Base-by-base conservation (phyloP, 2,113 vertebrate species). In the Cyanoramphus novaezelandiae region DNA sequence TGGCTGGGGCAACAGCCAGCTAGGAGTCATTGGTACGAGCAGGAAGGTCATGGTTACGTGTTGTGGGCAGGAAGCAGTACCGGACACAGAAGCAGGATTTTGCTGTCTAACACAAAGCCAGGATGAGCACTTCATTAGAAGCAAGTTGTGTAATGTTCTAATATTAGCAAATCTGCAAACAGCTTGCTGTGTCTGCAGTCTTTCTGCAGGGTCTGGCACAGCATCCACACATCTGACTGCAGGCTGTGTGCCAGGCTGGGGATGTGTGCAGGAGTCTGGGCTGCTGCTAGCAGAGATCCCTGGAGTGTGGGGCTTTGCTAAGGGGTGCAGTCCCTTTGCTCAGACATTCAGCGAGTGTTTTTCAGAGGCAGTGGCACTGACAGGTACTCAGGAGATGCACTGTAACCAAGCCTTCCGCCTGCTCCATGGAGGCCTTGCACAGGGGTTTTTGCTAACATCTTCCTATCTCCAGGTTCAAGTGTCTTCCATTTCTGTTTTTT, bases 341-440 rank as follows among this genome's bases (percentile, higher is more conserved):
- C 21, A 17, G 68, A 23, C 13, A 19, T 6, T 14, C 33, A 12
- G 23, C 1, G 1, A 19, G 10, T 0, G 1, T 9, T 77, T 49
- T 70, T 49, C 12, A 14, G 44, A 60, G 68, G 44, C 41, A 35
- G 21, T 5, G 39, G 44, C 47, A 63, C 55, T 33, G 63, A 16
- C 17, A 28, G 62, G 29, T n/a, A 8, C 19, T 21, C 6, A 2
- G 35, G 35, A 76, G 47, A 20, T 33, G 47, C 1, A 14, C 33
- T 0, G 1, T 18, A 35, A 25, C n/a, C 27, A 25, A 68, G 9
- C 31, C 47, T 69, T 75, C 53, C 69, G 75, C 47, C 46, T 28
- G 41, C 31, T 43, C 46, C 18, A 8, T 0, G 0, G 19, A 3
- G 14, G 31, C 59, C 52, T 43, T 14, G 43, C 0, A 1, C 63